A percentile compares a stretch with the other conserved stretches of the same genome.
Evolutionary conservation across 37 sponge, comb jelly and placozoan genomes (phyloP).

Genomic region (Hexactinellida sp.): DNA sequence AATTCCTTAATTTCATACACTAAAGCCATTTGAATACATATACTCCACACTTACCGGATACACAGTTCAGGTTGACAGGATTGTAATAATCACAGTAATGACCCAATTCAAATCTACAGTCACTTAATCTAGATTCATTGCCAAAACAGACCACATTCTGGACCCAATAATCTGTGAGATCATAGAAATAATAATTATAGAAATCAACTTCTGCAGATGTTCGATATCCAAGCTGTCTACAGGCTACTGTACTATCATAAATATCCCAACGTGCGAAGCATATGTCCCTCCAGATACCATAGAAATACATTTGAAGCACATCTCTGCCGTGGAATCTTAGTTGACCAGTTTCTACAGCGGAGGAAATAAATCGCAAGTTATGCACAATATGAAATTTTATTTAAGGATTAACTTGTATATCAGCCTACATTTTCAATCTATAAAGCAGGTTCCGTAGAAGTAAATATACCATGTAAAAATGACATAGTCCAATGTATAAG

Average conservation of each 20-base stretch:
- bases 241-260: neutral
- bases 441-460: no score
- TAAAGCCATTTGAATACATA: no score
- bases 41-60: neutral
- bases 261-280: neutral
- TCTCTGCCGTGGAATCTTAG: neutral
- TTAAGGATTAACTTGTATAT: no score
- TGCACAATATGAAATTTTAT: no score
- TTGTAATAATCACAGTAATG: neutral
- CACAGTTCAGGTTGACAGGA: neutral
- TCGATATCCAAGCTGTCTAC: slow-evolving; percentile 3
- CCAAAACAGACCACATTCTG: neutral
- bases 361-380: no score
- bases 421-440: neutral
- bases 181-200: neutral
- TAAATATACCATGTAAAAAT: no score
- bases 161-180: neutral
- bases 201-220: neutral
- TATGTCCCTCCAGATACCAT: neutral
- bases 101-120: neutral
- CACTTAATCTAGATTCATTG: neutral
- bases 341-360: neutral
- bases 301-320: neutral
- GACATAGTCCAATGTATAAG: no score
- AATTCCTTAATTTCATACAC: no score